Percentiles rank a stretch among this genome's conserved stretches.
Conservation (phyloP, 2,113 vertebrate species). For the Eurystomus gularis region DNA sequence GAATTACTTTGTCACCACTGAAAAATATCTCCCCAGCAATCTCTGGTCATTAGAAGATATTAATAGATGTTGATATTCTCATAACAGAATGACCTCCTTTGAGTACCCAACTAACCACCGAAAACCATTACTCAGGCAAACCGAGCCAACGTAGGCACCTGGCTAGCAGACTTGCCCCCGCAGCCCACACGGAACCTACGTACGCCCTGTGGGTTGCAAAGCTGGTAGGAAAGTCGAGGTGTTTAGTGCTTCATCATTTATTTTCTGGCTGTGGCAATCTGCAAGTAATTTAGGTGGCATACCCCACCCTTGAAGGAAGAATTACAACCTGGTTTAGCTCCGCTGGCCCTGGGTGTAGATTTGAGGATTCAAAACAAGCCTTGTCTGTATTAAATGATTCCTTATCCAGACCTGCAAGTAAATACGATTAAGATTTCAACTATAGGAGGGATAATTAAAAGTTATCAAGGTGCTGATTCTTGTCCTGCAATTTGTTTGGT, state of each 20-base stretch:
- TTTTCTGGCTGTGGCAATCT: neutral
- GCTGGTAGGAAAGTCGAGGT: neutral
- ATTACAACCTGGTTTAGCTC: neutral
- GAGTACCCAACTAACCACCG: neutral
- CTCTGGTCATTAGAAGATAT: neutral
- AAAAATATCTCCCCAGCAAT: neutral
- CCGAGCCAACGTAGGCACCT: neutral
- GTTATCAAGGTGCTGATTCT: neutral
- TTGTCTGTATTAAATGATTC: neutral
- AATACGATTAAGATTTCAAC: neutral
- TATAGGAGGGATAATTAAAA: neutral
- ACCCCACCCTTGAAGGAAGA: neutral
- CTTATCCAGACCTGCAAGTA: neutral
- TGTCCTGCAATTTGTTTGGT: neutral
- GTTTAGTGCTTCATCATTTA: neutral
- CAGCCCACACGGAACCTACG: neutral
- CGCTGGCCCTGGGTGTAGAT: neutral
- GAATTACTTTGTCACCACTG: neutral
- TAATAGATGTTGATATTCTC: neutral
- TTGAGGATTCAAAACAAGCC: neutral
- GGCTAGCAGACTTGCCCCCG: neutral
- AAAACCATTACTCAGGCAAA: neutral
- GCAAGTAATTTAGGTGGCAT: neutral
- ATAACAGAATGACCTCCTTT: neutral
- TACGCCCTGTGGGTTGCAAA: rapidly evolving